Base-by-base conservation (phyloP, 2,113 vertebrate genomes). In the Catharus bicknelli region DNA sequence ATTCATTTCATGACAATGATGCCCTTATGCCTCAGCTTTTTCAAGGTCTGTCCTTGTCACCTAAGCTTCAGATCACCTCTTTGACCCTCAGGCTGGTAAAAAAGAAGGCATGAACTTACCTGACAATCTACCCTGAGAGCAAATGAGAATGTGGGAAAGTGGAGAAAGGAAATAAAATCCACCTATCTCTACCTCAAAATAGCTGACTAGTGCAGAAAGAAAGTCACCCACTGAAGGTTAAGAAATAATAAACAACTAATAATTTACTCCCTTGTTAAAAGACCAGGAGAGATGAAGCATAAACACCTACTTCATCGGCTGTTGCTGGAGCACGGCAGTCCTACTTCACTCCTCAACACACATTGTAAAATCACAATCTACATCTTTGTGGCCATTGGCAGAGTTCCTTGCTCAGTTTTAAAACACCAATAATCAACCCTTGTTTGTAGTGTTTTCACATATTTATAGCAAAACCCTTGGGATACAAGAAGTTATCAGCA, bases 241-340 rank as follows among this genome's bases (percentile, higher is more conserved):
- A 87, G 66, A 85, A 95, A 89, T 61, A 95, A 94, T 59, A 90
- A 93, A 93, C 86, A 93, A 85, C 45, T 90, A 92, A 76, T 89
- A 93, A 86, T 69, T 89, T 94, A 87, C 53, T 85, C 74, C 62
- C 47, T 58, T 81, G 48, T 64, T 95, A 78, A 95, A 95, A 80
- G 73, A 21, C 42, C 55, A 80, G 48, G 57, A 81, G 81, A 90
- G 83, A 83, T 67, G 83, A 93, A 90, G 95, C 86, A 93, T 86
- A 83, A 88, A 77, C 13, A 9, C 70, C 58, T 86, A 67, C 63
- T 90, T 76, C 84, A 84, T 45, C 1, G 4, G 70, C 68, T 83
- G 53, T 9, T 93, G 69, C 42, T 72, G 77, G 69, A 91, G 75
- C 61, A 84, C 43, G 43, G 77, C 79, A 90, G 69, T 82, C 50